Evolutionary conservation across 2,888 invertebrate genomes (phyloP), one percentile per base, ranked within the genome.

Genomic region (Coenonympha glycerion): DNA sequence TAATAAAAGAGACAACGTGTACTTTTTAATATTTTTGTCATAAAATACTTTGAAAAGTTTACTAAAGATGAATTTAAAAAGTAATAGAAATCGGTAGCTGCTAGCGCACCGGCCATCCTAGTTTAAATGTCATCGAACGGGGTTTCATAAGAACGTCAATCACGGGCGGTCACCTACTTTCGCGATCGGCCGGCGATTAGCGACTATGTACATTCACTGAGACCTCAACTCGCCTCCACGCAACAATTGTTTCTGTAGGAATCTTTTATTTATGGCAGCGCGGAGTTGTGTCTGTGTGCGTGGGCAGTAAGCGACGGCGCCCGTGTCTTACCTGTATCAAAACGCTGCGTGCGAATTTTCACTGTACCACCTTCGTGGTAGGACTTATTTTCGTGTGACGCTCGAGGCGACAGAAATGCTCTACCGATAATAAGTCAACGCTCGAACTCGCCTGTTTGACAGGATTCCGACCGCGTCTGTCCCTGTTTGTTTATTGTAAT

Each of bases 401-500:
- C 40, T 6, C 41, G 46, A 55, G 64, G 56, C 63, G 64, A 75
- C 79, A 80, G 80, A 84, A 87, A 84, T 82, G 83, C 80, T 79
- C 81, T 85, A 85, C 85, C 84, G 79, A 79, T 81, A 84, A 85
- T 87, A 87, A 87, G 87, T 86, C 86, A 86, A 86, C 85, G 86
- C 85, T 86, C 83, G 85, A 85, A 82, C 79, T 83, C 83, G 86
- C 86, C 84, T 80, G 87, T 86, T 86, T 85, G 86, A 87, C 87
- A 86, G 86, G 87, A 87, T 87, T 87, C 87, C 87, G 87, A 84
- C 85, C 85, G 85, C 86, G 84, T 83, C 85, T 85, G 83, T 79
- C 83, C 83, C 85, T 86, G 87, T 87, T 86, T 87, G 86, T 85
- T 87, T 86, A 87, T 86, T 85, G 85, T 87, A 87, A 86, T 86